phyloP scores from a whole-genome alignment of 1,140 invertebrate species.

The Heliconius himera region DNA sequence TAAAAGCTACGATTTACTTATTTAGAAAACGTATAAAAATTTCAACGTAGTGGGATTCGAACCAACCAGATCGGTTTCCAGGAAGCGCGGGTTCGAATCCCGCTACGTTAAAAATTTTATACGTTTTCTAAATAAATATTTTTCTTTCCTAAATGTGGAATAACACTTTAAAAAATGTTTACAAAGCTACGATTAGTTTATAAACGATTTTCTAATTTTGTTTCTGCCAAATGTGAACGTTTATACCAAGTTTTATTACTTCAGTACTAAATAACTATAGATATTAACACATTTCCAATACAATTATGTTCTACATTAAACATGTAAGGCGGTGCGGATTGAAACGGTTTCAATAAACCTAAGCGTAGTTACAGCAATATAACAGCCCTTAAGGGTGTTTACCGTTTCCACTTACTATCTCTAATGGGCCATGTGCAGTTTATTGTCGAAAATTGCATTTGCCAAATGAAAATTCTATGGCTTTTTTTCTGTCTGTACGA shows the following conservation, averaged over 20 bases:
- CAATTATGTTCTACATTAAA: conserved; percentile 18
- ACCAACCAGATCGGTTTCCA: too few species aligned
- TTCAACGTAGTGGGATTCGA: too few species aligned
- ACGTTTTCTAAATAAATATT: too few species aligned
- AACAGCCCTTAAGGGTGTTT: conserved; percentile 61
- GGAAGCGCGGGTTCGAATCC: too few species aligned
- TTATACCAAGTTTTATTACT: not conserved
- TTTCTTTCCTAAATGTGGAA: too few species aligned
- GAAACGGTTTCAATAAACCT: conserved; percentile 27
- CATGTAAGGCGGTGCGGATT: conserved; percentile 20
- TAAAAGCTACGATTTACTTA: too few species aligned
- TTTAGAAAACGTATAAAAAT: too few species aligned
- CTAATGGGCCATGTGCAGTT: conserved; percentile 73
- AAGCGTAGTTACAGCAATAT: conserved; percentile 66
- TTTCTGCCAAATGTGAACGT: not conserved
- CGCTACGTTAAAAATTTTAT: too few species aligned
- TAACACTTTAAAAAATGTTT: too few species aligned
- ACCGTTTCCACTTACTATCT: conserved; percentile 60
- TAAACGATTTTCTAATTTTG: too few species aligned
- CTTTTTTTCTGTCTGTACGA: conserved; percentile 43
- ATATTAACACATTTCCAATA: not conserved
- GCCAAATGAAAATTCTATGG: conserved; percentile 55
- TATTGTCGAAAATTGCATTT: conserved; percentile 73
- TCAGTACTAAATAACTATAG: not conserved
- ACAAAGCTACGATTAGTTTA: too few species aligned